A percentile compares a stretch with the other conserved stretches of the same genome.
Conservation (phyloP, 2,797 vertebrate genomes). For the Pitangus sulphuratus region DNA sequence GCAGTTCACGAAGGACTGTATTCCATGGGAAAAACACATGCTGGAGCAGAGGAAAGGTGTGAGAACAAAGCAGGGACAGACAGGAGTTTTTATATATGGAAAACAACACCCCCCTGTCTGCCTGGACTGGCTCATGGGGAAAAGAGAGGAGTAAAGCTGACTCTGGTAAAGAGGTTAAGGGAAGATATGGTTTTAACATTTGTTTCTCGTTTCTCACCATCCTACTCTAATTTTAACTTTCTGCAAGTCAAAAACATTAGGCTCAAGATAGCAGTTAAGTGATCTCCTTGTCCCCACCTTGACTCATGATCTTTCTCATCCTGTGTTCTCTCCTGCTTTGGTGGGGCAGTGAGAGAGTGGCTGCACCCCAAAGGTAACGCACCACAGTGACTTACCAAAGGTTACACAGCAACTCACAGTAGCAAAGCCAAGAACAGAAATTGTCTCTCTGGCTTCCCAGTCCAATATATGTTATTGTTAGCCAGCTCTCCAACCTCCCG, state of each 20-base stretch:
- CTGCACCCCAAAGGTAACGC: fast-evolving
- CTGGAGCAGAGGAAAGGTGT: not conserved
- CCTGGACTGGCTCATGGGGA: not conserved
- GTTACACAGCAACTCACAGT: fast-evolving
- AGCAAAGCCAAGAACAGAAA: not conserved
- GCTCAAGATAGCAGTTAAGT: fast-evolving
- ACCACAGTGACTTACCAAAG: fast-evolving
- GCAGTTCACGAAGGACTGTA: not conserved
- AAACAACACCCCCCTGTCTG: fast-evolving
- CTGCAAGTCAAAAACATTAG: not conserved
- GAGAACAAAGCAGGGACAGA: not conserved
- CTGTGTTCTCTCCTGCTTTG: fast-evolving
- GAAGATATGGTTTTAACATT: not conserved
- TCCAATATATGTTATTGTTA: too few species aligned
- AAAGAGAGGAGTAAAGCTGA: not conserved
- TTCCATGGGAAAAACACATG: fast-evolving
- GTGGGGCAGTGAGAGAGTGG: fast-evolving
- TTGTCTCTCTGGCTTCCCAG: not conserved
- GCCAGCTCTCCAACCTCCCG: not conserved
- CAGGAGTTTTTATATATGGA: not conserved
- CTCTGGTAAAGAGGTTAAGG: fast-evolving
- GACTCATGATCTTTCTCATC: not conserved
- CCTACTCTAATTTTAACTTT: not conserved
- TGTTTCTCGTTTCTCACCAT: not conserved
- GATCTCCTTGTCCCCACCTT: not conserved